Base-by-base conservation (phyloP, 2,888 invertebrate genomes). In the Nematopogon swammerdamellus region DNA sequence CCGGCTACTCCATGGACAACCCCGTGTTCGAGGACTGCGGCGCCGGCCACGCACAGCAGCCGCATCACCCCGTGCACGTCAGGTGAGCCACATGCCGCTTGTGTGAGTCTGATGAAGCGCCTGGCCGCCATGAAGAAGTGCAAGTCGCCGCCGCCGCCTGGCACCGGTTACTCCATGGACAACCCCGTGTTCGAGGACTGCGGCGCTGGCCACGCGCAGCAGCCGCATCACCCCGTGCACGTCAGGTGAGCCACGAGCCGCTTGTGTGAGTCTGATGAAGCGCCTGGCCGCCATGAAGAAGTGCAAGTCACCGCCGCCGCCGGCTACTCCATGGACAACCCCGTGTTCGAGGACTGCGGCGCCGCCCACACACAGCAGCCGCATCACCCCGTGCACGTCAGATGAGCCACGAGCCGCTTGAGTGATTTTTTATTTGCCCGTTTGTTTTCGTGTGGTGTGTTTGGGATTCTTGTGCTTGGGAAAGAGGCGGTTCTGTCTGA, bases 81-180 rank as follows among this genome's bases (percentile, higher is more conserved):
- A 85, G 92, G 92, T 92, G 45, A 58, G 63, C 49, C n/a, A n/a
- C n/a, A n/a, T n/a, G n/a, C n/a, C n/a, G n/a, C n/a, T n/a, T n/a
- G 86, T 36, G 91, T 92, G 16, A 89, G 89, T 57, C 75, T 94
- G 19, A 93, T 94, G 89, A 89, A 92, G 62, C 85, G 93, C 1
- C 72, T 94, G 54, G 88, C 93, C 0, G 91, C 89, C 50, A 92
- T 92, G 72, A 92, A 92, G 74, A 87, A 90, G 57, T 90, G 91
- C 50, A 91, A 91, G 64, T 91, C 91, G 0, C 88, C 88, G 1
- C n/a, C n/a, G n/a, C n/a, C n/a, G n/a, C 91, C 91, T 1, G 84
- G 84, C 0, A 58, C 59, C 19, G 73, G 70, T 57, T 90, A 88
- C 70, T 89, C 89, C 18, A 88, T 89, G 85, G 90, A 90, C 69